A percentile compares a stretch with the other conserved stretches of the same genome.
Evolutionary conservation across 1,140 invertebrate species (phyloP).

Genomic region (Anoplolepis gracilipes): DNA sequence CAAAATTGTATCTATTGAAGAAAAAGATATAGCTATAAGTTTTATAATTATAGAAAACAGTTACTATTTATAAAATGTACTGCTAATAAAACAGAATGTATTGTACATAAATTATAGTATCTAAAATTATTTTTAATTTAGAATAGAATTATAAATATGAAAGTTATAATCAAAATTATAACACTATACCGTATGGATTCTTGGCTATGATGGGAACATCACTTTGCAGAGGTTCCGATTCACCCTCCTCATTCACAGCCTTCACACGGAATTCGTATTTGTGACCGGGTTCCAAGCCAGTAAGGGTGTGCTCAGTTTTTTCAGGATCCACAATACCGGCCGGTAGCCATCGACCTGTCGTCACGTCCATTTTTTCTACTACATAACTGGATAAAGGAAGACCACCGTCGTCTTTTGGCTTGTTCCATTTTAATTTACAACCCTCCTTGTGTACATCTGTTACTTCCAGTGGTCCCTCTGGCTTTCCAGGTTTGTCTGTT

Average conservation of each 20-base stretch:
- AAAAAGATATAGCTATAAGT: not conserved
- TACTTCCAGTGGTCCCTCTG: constrained; percentile 97
- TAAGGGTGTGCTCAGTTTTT: constrained; percentile 94
- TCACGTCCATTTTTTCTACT: constrained; percentile 96
- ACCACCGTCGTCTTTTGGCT: constrained; percentile 98
- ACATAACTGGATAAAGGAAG: constrained; percentile 95
- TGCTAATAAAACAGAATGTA: not conserved
- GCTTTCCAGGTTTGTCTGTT: constrained; percentile 96
- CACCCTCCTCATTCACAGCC: constrained; percentile 98
- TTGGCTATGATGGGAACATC: constrained; percentile 95
- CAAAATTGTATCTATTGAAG: not conserved
- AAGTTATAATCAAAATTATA: constrained; percentile 20
- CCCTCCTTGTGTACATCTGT: constrained; percentile 97
- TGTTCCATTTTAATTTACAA: constrained; percentile 97
- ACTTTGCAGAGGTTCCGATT: constrained; percentile 96
- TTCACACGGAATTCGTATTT: constrained; percentile 98
- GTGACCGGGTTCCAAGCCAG: constrained; percentile 95
- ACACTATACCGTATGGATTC: constrained; percentile 94
- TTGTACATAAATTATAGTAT: not conserved
- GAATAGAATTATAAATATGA: constrained; percentile 7
- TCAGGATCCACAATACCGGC: constrained; percentile 95
- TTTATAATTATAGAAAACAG: constrained; percentile 11
- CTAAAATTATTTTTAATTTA: constrained; percentile 5
- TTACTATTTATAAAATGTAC: constrained; percentile 39
- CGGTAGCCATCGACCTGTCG: constrained; percentile 95